Evolutionary conservation across 2,888 invertebrate species (phyloP).

Genomic region (Cotesia congregata): DNA sequence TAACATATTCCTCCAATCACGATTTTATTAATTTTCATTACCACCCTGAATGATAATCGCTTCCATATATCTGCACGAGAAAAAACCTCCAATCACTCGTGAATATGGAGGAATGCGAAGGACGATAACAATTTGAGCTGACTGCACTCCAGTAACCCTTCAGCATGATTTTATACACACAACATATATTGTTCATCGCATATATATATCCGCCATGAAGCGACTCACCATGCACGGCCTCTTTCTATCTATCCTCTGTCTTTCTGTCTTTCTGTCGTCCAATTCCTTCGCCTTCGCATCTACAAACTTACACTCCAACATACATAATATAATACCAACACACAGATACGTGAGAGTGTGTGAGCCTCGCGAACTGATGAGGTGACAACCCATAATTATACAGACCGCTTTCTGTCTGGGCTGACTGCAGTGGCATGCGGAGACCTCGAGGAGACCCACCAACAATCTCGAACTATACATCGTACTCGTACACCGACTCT

Average conservation of each 20-base stretch:
- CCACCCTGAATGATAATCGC: slow-evolving; percentile 21
- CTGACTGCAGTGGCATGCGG: slow-evolving; percentile 68
- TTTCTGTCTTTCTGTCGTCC: slow-evolving; percentile 32
- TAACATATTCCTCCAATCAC: neutral
- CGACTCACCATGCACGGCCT: slow-evolving; percentile 40
- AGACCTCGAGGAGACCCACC: slow-evolving; percentile 60
- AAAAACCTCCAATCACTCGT: slow-evolving; percentile 50
- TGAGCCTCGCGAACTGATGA: slow-evolving; percentile 64
- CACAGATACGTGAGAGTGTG: slow-evolving; percentile 40
- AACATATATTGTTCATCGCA: neutral
- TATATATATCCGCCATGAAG: neutral
- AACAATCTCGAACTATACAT: slow-evolving; percentile 56
- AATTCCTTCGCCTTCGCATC: slow-evolving; percentile 9
- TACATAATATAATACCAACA: neutral
- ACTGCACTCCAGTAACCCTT: slow-evolving; percentile 62
- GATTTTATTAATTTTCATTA: neutral
- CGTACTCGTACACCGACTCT: slow-evolving; percentile 12
- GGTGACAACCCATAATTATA: slow-evolving; percentile 71
- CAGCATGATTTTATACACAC: slow-evolving; percentile 10
- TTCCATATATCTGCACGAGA: slow-evolving; percentile 40
- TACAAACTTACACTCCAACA: neutral
- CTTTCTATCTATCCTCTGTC: slow-evolving; percentile 29
- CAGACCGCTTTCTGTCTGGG: slow-evolving; percentile 69
- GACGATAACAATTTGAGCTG: slow-evolving; percentile 70
- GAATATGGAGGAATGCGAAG: slow-evolving; percentile 49